Evolutionary conservation across 2,888 invertebrate species (phyloP), one percentile per base, ranked within the genome.

Genomic region (Troglohyphantes excavatus): DNA sequence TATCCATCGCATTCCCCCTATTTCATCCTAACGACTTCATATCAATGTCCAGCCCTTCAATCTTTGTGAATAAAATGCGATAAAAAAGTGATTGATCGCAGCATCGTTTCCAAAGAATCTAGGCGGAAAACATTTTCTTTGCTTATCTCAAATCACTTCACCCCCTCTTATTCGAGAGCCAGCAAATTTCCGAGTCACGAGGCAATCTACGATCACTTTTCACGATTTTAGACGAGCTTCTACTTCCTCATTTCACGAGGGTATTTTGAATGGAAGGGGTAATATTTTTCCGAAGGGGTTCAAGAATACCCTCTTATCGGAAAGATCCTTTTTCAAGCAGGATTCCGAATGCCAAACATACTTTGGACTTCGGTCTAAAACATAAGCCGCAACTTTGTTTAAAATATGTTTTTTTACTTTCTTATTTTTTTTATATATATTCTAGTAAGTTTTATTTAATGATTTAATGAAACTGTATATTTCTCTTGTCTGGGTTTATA

Each of bases 141-240:
- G 33, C 59, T 75, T 75, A 75, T 61, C 72, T 72, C 23, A 11
- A 11, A 43, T 72, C 61, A 53, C 21, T 75, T 29, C 33, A 59
- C 75, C 53, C 75, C 59, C 27, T 75, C 33, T 19, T 59, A 75
- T 23, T 67, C 43, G 27, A 29, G 53, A 67, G 26, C 59, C 73
- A 87, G 27, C 73, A 88, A 73, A 88, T 88, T 81, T 88, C 61
- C 27, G 13, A 88, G 87, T 88, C 87, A 88, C 87, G 87, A 88
- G 23, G 63, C 43, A 81, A 88, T 73, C 87, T 19, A 46, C n/a
- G 65, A 27, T 67, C 81, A 75, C 59, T 82, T 81, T 81, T 75
- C 87, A 88, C 87, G 87, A 88, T 88, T 81, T 33, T 67, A 75
- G 33, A 33, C 65, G 33, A 23, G 39, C 61, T 75, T 29, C 46